Base-by-base conservation (phyloP, 2,113 vertebrate genomes). In the Mobula hypostoma region DNA sequence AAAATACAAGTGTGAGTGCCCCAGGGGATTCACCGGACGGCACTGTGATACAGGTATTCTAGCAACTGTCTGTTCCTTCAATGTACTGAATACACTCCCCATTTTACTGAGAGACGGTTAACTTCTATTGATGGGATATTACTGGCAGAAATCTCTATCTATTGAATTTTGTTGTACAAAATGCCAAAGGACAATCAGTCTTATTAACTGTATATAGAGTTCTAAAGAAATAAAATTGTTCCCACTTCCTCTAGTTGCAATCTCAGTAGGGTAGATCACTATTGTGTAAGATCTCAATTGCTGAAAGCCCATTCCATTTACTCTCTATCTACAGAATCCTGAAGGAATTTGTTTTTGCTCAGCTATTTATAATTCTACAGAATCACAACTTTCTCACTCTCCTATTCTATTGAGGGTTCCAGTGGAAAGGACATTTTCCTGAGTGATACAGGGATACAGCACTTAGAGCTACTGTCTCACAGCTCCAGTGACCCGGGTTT, bases 1-100 rank as follows among this genome's bases (percentile, higher is more conserved):
- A 95, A 99, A 99, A 96, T 99, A 99, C 96, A 99, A 99, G 96
- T 99, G 99, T 24, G 98, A 99, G 96, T 99, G 99, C 94, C 97
- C 97, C 11, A 96, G 96, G 0, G 96, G 96, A 94, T 99, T 98
- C 95, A 95, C 96, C 0, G 99, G 99, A 83, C 96, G 98, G 58
- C 98, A 99, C 97, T 99, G 98, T 0, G 98, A 99, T 95, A 97
- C 96, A 0, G 97, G 96, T 98, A 96, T 94, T 96, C 36, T 12
- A 17, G 12, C 2, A 5, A 72, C 32, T 24, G 15, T 92, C 91
- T 5, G 9, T 48, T 27, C 32, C n/a, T 40, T 32, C n/a, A 2
- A 48, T 76, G 9, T 40, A 29, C 48, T 48, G 48, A 48, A 48
- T 48, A 56, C 91, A 93, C 72, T 93, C 74, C 70, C 8, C 24